Evolutionary conservation across 2,797 vertebrate genomes (phyloP).

Genomic region (Odontamblyopus lacepedii): DNA sequence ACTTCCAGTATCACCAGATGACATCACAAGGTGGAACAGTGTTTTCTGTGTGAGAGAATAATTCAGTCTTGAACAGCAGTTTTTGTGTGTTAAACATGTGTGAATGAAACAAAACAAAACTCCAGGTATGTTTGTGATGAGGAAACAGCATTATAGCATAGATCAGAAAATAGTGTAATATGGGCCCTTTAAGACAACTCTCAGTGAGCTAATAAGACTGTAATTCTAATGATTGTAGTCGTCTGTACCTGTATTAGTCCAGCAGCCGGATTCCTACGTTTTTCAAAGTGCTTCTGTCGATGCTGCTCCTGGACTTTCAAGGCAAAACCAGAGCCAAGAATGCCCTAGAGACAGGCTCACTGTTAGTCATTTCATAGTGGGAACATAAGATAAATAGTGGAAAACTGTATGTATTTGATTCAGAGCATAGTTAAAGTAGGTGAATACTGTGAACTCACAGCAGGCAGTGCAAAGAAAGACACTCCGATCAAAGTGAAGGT

Average conservation of each 20-base stretch:
- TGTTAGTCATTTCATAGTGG: not conserved
- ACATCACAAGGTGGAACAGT: no score
- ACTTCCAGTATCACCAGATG: no score
- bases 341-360: constrained; percentile 79
- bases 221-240: no score
- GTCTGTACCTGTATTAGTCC: constrained; percentile 90
- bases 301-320: constrained; percentile 98
- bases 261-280: constrained; percentile 93
- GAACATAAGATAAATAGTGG: not conserved
- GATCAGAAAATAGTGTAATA: no score
- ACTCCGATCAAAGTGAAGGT: constrained; percentile 95
- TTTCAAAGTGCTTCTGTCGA: constrained; percentile 98
- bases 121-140: no score
- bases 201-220: not conserved
- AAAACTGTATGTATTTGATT: not conserved
- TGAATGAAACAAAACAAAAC: no score
- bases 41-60: no score
- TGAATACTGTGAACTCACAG: constrained; percentile 75
- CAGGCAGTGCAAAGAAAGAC: constrained; percentile 95
- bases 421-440: not conserved
- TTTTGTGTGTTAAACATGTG: no score
- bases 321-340: constrained; percentile 96
- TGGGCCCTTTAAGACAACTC: not conserved
- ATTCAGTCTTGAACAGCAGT: no score
- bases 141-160: no score